Percentiles rank a stretch among this genome's conserved stretches.
Evolutionary conservation across 2,888 invertebrate genomes (phyloP).

Genomic region (Plagodis pulveraria): DNA sequence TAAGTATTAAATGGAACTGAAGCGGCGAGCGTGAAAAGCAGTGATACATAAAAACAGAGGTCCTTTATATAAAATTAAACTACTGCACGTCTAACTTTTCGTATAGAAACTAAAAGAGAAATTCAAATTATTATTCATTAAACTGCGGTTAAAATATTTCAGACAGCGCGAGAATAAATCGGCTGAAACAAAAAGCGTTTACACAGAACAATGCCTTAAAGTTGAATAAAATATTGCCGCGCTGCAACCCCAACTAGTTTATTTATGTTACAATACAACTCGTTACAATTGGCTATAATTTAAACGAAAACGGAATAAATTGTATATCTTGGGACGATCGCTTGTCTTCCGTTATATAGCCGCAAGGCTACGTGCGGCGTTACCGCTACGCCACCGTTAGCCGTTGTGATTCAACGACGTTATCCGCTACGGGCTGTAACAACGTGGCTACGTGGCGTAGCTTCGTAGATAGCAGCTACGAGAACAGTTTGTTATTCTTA

Average conservation of each 20-base stretch:
- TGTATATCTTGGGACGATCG: conserved; percentile 29
- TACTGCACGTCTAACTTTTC: conserved; percentile 4
- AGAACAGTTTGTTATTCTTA: conserved; percentile 4
- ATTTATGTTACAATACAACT: conserved; percentile 7
- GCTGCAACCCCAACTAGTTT: conserved; percentile 11
- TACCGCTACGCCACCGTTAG: conserved; percentile 17
- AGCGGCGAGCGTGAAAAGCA: too few relatives aligned
- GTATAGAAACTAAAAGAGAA: conserved; percentile 8
- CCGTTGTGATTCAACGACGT: conserved; percentile 12
- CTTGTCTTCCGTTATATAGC: conserved; percentile 22
- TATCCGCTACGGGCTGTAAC: conserved; percentile 4
- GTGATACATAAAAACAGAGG: too few relatives aligned
- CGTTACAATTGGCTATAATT: conserved; percentile 15
- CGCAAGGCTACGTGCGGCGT: conserved; percentile 25
- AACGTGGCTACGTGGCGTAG: conserved; percentile 3
- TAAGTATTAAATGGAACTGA: too few relatives aligned
- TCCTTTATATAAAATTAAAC: neutral
- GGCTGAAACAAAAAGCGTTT: conserved; percentile 14
- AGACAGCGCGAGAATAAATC: conserved; percentile 10
- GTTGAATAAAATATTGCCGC: conserved; percentile 13
- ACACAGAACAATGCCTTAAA: conserved; percentile 13
- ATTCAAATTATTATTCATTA: conserved; percentile 12
- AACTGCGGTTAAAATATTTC: conserved; percentile 5
- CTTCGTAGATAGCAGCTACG: conserved; percentile 6
- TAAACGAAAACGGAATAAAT: conserved; percentile 26